Conservation (phyloP, 2,888 invertebrate genomes). For the Anthrax anthrax region DNA sequence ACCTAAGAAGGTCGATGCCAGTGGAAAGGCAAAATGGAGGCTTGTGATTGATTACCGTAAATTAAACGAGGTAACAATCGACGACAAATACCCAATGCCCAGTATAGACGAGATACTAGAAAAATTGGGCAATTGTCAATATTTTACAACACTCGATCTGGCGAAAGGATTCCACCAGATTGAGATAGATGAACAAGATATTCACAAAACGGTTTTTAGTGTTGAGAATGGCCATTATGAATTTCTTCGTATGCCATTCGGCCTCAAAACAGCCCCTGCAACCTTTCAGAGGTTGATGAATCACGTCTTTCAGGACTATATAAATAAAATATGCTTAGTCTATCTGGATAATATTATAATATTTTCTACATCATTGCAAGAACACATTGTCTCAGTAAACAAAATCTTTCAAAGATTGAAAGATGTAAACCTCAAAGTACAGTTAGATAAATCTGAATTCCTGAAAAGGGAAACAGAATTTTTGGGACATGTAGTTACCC, state of each 20-base stretch:
- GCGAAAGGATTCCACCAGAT: slow-evolving; percentile 12
- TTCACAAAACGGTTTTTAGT: slow-evolving; percentile 12
- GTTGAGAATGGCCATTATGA: slow-evolving; percentile 10
- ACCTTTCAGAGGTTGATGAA: slow-evolving; percentile 30
- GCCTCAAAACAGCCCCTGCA: slow-evolving; percentile 20
- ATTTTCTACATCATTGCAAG: slow-evolving; percentile 12
- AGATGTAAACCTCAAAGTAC: slow-evolving; percentile 10
- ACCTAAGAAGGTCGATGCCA: slow-evolving; percentile 11
- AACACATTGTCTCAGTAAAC: slow-evolving; percentile 10
- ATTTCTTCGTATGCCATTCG: slow-evolving; percentile 19
- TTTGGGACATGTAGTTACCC: slow-evolving; percentile 17
- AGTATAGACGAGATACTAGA: slow-evolving; percentile 11
- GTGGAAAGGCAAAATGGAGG: slow-evolving; percentile 10
- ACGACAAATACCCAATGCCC: slow-evolving; percentile 11
- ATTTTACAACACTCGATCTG: slow-evolving; percentile 11
- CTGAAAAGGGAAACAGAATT: slow-evolving; percentile 13
- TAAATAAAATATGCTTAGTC: slow-evolving; percentile 13
- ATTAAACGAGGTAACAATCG: slow-evolving; percentile 11
- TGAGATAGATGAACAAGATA: slow-evolving; percentile 9
- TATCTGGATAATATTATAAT: slow-evolving; percentile 17
- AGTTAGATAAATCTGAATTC: slow-evolving; percentile 13
- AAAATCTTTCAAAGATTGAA: slow-evolving; percentile 9
- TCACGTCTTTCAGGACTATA: slow-evolving; percentile 19
- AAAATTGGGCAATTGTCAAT: slow-evolving; percentile 8
- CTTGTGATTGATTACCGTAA: slow-evolving; percentile 12